A percentile compares a stretch with the other conserved stretches of the same genome.
These are phyloP conservation scores for Lithobius niger DNA, from an alignment of 1,140 invertebrate genomes.

Conservation along the genomic window DNA sequence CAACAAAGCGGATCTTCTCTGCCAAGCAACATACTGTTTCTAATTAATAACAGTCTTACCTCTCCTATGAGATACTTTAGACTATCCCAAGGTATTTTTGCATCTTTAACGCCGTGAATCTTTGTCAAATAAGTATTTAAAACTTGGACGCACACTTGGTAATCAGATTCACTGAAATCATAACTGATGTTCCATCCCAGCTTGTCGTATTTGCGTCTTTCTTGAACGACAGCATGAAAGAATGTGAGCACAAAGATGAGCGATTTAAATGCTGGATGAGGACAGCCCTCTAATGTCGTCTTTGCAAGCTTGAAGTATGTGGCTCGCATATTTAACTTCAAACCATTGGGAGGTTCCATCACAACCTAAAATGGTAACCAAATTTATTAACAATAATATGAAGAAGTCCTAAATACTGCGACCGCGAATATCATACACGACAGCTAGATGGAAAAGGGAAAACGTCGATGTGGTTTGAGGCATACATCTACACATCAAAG, in stretches of 20 bases:
- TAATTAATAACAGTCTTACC: constrained; percentile 32
- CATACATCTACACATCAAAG: no score
- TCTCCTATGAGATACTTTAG: constrained; percentile 84
- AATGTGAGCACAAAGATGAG: constrained; percentile 73
- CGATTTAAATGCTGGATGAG: constrained; percentile 55
- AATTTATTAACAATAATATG: constrained; percentile 8
- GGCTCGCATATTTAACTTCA: constrained; percentile 75
- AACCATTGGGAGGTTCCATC: constrained; percentile 72
- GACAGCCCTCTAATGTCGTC: constrained; percentile 51
- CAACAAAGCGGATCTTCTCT: no score
- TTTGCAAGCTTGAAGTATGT: constrained; percentile 71
- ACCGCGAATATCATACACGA: no score
- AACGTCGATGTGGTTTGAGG: no score
- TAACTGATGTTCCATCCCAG: constrained; percentile 87
- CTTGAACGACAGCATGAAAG: constrained; percentile 81
- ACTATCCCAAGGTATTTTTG: constrained; percentile 66
- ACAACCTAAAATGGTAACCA: constrained; percentile 46
- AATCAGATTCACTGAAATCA: constrained; percentile 86
- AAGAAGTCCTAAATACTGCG: no score
- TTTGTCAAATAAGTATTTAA: constrained; percentile 66
- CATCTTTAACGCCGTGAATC: constrained; percentile 42
- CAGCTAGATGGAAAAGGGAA: no score
- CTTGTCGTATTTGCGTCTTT: constrained; percentile 79
- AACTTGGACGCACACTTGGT: constrained; percentile 68
- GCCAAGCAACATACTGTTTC: no score